These are phyloP conservation scores for Mallateleia sp. DNA, from an alignment of 2,888 invertebrate species.

Conservation along the genomic window DNA sequence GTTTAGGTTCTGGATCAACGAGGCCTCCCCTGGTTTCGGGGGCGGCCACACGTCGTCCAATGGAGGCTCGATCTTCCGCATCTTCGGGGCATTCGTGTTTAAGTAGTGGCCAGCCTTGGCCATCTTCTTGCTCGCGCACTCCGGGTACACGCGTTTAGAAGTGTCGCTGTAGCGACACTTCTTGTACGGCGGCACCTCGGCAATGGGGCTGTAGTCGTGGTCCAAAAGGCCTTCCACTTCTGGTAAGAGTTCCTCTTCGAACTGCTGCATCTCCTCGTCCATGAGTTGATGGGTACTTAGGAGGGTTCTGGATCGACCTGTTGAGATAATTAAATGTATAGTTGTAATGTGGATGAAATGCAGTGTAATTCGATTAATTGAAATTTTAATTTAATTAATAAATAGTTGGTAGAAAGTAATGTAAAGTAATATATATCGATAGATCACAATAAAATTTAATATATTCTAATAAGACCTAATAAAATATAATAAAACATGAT, in stretches of 20 bases:
- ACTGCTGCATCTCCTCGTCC: constrained; percentile 87
- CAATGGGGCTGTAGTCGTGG: constrained; percentile 87
- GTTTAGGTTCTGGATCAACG: constrained; percentile 76
- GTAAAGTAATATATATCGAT: no score
- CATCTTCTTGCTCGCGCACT: constrained; percentile 84
- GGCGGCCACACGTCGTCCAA: constrained; percentile 92
- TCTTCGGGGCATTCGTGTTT: constrained; percentile 60
- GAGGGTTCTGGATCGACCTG: constrained; percentile 88
- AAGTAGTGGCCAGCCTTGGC: constrained; percentile 69
- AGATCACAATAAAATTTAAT: no score
- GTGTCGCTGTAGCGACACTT: constrained; percentile 86
- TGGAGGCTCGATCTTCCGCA: constrained; percentile 90
- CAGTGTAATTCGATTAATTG: no score
- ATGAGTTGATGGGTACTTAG: constrained; percentile 87
- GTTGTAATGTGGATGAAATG: no score
- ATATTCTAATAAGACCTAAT: no score
- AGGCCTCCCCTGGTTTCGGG: constrained; percentile 86
- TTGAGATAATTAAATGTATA: no score
- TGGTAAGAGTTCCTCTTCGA: constrained; percentile 87
- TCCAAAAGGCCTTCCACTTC: constrained; percentile 88
- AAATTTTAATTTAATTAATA: no score
- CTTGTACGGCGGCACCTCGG: constrained; percentile 85
- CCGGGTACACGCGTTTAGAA: constrained; percentile 81
- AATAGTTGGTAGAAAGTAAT: no score
- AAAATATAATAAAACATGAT: no score